These are phyloP conservation scores for Drosophila hamatofila DNA, from an alignment of 2,888 invertebrate genomes.

Conservation along the genomic window DNA sequence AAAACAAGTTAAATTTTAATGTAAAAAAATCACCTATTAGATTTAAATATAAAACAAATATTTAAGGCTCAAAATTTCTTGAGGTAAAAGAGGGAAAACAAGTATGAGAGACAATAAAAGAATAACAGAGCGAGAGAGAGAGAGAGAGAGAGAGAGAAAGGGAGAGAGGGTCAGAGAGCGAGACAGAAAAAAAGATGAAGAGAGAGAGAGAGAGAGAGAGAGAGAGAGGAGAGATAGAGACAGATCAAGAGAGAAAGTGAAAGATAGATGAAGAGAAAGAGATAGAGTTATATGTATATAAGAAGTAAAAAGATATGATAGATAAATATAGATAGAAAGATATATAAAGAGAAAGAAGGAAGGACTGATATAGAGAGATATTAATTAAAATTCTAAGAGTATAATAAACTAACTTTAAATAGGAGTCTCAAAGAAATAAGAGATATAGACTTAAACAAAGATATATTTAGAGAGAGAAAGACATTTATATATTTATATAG, in stretches of 20 bases:
- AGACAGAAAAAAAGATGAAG: not conserved
- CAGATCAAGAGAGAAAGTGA: not conserved
- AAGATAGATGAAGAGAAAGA: not conserved
- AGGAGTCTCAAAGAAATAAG: not conserved
- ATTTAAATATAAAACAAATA: slow-evolving; percentile 5
- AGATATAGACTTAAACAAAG: not conserved
- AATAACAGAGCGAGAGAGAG: not conserved
- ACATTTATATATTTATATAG: not conserved
- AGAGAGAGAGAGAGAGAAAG: not conserved
- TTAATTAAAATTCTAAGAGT: not conserved
- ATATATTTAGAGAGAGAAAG: too few species aligned
- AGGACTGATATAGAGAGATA: not conserved
- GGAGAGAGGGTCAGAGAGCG: not conserved
- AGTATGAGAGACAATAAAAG: slow-evolving; percentile 2
- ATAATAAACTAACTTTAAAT: not conserved
- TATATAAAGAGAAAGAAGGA: not conserved
- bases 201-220: not conserved
- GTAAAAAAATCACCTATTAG: slow-evolving; percentile 57
- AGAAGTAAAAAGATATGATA: not conserved
- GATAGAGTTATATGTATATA: not conserved
- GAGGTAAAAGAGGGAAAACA: not conserved
- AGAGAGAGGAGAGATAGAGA: not conserved
- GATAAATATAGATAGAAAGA: not conserved
- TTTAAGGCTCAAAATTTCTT: not conserved
- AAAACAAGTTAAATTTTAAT: slow-evolving; percentile 41